Conservation (phyloP, 2,888 invertebrate species). For the Diarsia rubi region DNA sequence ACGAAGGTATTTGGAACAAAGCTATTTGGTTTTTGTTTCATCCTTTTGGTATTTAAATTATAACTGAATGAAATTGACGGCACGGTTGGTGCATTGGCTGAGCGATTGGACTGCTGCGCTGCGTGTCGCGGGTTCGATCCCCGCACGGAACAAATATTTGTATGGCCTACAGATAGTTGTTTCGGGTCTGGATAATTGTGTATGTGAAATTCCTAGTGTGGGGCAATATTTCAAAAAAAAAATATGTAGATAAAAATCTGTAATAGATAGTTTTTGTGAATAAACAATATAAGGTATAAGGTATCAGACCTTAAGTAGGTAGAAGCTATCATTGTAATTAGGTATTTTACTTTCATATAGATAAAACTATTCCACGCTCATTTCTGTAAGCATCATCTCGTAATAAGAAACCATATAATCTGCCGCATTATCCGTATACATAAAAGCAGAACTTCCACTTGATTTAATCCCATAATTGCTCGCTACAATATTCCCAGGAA, state of each 20-base stretch:
- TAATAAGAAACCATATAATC: background rate
- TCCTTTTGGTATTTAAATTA: background rate
- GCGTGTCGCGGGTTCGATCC: too few relatives aligned
- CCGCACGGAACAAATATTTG: too few relatives aligned
- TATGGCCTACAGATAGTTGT: too few relatives aligned
- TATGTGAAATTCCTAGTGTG: too few relatives aligned
- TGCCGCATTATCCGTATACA: background rate
- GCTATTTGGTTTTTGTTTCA: conserved; percentile 6
- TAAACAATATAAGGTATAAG: too few relatives aligned
- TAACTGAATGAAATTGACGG: background rate
- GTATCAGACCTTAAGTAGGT: background rate
- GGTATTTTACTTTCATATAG: too few relatives aligned
- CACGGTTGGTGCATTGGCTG: too few relatives aligned
- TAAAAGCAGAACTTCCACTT: conserved; percentile 28
- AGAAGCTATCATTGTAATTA: background rate
- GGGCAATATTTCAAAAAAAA: too few relatives aligned
- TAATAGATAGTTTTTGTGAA: background rate
- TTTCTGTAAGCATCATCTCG: background rate
- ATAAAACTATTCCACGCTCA: too few relatives aligned
- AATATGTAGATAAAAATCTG: too few relatives aligned
- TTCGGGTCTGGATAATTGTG: too few relatives aligned
- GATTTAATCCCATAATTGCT: conserved; percentile 41
- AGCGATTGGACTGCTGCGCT: too few relatives aligned
- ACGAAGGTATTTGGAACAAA: conserved; percentile 37
- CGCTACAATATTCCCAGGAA: conserved; percentile 40